Base-by-base conservation (phyloP, 1,140 invertebrate genomes). In the Listronotus bonariensis region DNA sequence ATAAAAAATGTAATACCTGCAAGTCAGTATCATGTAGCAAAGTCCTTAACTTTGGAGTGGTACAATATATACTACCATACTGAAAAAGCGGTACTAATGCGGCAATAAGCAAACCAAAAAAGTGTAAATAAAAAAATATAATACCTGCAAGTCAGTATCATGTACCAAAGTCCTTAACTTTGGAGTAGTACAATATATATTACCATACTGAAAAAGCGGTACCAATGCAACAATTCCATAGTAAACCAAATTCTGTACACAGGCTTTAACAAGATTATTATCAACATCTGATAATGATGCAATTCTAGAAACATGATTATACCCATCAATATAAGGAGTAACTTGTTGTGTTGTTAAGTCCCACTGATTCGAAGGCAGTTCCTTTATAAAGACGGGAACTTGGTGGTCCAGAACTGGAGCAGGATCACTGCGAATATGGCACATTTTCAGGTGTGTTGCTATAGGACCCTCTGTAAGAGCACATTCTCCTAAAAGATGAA, bases 191-290 rank as follows among this genome's bases (percentile, higher is more conserved):
- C 91, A 88, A 79, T 97, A 98, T 66, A 96, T 89, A 79, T 97
- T 97, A 66, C 92, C 90, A 79, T 97, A 98, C 77, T 94, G 94
- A 71, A 98, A 90, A 69, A 98, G 89, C 8, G 95, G 92, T 53
- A 96, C 88, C 20, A 98, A 77, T 14, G 89, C 88, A 3, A 94
- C 87, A 15, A 86, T 84, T 20, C 82, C 84, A 64, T 87, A 87
- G 78, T 88, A 97, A 73, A 95, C 84, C 55, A 97, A 83, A 83
- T 98, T 98, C 78, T 96, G 93, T 42, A 97, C 88, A 77, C 93
- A 96, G 8, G 93, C 91, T 80, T 97, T 97, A 0, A 97, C 95
- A 38, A 98, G 80, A 80, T 92, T 93, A 61, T 91, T 93, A 75
- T 98, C 95, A 0, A 98, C 94, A 73, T 96, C 92, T 3, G 95